Percentiles rank a stretch among this genome's conserved stretches.
phyloP scores from a whole-genome alignment of 2,888 invertebrate genomes.

The Leptopterna dolabrata region DNA sequence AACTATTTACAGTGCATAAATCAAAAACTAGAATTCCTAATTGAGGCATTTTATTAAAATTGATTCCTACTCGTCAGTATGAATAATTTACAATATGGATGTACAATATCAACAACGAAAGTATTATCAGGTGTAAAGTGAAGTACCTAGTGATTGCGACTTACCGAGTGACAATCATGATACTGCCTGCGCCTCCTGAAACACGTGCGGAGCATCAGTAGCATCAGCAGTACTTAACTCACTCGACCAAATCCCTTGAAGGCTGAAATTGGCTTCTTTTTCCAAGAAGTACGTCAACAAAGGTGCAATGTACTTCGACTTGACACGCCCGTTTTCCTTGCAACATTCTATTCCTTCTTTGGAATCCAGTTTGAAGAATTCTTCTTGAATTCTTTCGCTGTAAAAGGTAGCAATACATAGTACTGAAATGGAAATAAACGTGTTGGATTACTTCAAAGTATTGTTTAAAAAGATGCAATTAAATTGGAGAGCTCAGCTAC shows the following conservation, averaged over 20 bases:
- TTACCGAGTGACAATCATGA: neutral
- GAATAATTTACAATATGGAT: too few species aligned
- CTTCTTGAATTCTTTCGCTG: constrained; percentile 37
- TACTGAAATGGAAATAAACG: too few species aligned
- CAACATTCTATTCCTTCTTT: constrained; percentile 36
- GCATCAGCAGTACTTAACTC: neutral
- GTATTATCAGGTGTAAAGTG: too few species aligned
- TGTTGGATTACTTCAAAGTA: too few species aligned
- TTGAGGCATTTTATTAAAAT: too few species aligned
- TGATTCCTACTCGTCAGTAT: too few species aligned
- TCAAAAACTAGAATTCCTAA: too few species aligned
- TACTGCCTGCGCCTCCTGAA: neutral
- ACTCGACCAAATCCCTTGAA: neutral
- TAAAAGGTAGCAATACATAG: neutral
- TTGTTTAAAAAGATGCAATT: too few species aligned
- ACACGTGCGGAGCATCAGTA: constrained; percentile 8
- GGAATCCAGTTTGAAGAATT: constrained; percentile 38
- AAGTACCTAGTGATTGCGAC: neutral
- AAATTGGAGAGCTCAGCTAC: too few species aligned
- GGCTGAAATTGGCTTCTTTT: constrained; percentile 50
- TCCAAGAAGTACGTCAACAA: constrained; percentile 51
- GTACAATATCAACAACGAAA: too few species aligned
- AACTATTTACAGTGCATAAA: too few species aligned
- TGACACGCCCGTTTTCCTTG: constrained; percentile 45
- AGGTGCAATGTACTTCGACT: constrained; percentile 45